Evolutionary conservation across 2,113 vertebrate genomes (phyloP), one percentile per base, ranked within the genome.

Genomic region (Tupaia chinensis): DNA sequence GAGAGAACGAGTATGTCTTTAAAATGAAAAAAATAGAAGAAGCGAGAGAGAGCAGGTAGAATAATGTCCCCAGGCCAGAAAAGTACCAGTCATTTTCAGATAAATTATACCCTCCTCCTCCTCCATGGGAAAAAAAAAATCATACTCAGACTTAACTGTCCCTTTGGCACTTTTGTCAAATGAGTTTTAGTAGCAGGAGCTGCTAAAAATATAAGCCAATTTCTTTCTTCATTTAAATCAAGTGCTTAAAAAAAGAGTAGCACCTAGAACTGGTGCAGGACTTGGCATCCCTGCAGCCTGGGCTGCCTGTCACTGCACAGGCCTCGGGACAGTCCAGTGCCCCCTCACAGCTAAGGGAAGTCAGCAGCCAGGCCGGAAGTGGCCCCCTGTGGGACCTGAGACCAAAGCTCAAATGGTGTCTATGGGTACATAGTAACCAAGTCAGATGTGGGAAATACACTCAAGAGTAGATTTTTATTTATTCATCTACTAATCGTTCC

Each of bases 171-270:
- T 98, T 97, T 95, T 93, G 94, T 98, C 96, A 98, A 98, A 98
- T 98, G 98, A 98, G 95, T 93, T 98, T 98, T 98, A 97, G 95
- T 98, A 97, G 97, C 95, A 92, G 95, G 97, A 98, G 78, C 79
- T 97, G 88, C 95, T 98, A 98, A 98, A 98, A 98, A 97, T 93
- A 98, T 95, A 97, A 98, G 76, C 84, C 93, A 95, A 95, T 96
- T 97, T 96, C 92, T 97, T 98, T 98, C 96, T 82, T 85, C 76
- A 89, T 98, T 98, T 97, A 97, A 95, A 88, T 97, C 27, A 94
- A 98, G 94, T 87, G 86, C 98, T 97, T 97, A 90, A 91, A 97
- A 97, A 98, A 97, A 96, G 81, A 3, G 44, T 96, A 95, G 84
- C 84, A 29, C 34, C 73, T 44, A 27, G 69, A 89, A 96, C 90